Conservation (phyloP, 2,888 invertebrate genomes). For the Eupithecia abbreviata region DNA sequence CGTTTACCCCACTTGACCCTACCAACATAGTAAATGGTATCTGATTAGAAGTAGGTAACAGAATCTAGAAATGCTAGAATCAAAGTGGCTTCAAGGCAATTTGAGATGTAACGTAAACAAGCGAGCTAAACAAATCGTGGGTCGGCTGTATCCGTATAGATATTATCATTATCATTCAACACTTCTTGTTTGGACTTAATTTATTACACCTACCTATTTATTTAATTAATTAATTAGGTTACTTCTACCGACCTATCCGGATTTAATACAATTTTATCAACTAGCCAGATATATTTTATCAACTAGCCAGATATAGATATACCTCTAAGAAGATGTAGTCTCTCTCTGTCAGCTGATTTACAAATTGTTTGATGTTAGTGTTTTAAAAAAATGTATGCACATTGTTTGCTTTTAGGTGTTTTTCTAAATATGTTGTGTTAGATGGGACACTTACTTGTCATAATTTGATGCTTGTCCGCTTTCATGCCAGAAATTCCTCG, state of each 20-base stretch:
- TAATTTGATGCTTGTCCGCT: constrained; percentile 75
- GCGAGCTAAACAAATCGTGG: neutral
- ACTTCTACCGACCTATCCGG: neutral
- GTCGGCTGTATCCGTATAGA: neutral
- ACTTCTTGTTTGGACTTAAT: neutral
- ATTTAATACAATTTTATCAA: neutral
- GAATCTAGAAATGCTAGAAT: neutral
- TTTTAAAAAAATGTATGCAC: neutral
- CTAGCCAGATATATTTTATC: neutral
- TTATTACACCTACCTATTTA: no score
- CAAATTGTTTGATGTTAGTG: neutral
- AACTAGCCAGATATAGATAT: no score
- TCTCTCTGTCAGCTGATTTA: neutral
- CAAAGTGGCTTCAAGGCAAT: neutral
- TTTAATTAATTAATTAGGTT: no score
- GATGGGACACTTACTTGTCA: constrained; percentile 67
- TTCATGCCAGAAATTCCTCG: constrained; percentile 77
- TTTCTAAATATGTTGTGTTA: neutral
- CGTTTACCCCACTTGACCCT: neutral
- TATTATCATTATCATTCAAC: neutral
- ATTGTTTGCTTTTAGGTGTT: neutral
- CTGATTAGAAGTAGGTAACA: neutral
- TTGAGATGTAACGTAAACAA: neutral
- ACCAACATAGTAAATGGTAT: neutral
- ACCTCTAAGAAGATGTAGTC: neutral